These are phyloP conservation scores for Helogale parvula DNA, from an alignment of 2,113 vertebrate species.

Conservation along the genomic window DNA sequence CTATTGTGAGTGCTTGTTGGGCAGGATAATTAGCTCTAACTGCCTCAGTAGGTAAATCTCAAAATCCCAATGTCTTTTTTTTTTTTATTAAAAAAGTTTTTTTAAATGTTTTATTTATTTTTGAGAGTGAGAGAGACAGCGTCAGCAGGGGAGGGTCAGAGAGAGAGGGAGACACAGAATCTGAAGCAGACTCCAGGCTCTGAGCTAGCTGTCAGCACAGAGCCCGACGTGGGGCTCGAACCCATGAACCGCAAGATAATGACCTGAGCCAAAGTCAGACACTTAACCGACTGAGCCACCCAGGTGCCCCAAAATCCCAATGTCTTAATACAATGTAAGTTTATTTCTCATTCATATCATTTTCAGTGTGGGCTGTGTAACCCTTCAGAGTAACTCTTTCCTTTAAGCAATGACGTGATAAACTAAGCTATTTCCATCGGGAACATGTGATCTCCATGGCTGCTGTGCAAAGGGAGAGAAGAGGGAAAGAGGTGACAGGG, in stretches of 20 bases:
- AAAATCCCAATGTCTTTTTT: background rate
- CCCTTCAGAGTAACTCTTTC: background rate
- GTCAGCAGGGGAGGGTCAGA: too few relatives aligned
- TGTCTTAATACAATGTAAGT: background rate
- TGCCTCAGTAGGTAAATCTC: background rate
- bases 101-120: too few relatives aligned
- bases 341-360: conserved; percentile 13
- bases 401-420: background rate
- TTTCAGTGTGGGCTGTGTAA: background rate
- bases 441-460: background rate
- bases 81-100: too few relatives aligned
- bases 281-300: too few relatives aligned
- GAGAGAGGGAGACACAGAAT: too few relatives aligned
- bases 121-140: too few relatives aligned
- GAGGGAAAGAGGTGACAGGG: background rate
- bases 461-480: background rate
- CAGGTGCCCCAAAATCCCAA: background rate
- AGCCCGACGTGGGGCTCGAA: too few relatives aligned
- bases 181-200: too few relatives aligned
- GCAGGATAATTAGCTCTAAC: background rate
- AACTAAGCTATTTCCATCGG: background rate
- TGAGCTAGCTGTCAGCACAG: too few relatives aligned
- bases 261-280: too few relatives aligned
- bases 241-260: too few relatives aligned
- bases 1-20: background rate